Conservation (phyloP, 2,888 invertebrate genomes). For the Craniophora ligustri region DNA sequence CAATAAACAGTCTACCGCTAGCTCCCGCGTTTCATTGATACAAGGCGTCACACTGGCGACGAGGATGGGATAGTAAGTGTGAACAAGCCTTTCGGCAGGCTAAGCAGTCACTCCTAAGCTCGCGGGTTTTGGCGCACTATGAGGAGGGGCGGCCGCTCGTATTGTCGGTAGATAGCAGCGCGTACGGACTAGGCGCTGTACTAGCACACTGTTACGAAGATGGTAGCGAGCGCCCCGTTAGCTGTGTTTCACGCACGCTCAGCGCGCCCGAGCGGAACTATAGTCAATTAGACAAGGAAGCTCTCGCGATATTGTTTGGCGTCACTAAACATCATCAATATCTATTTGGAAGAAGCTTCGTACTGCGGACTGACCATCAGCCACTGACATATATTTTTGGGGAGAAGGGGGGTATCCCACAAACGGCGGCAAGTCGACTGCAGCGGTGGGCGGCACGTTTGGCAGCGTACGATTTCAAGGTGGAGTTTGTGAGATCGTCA, state of each 20-base stretch:
- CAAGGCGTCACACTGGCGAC: too few species aligned
- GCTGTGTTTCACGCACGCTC: constrained; percentile 5
- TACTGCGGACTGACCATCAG: constrained; percentile 10
- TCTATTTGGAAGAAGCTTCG: constrained; percentile 14
- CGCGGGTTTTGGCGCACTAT: constrained; percentile 7
- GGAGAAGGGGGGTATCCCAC: constrained; percentile 16
- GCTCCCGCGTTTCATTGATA: too few species aligned
- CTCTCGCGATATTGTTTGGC: constrained; percentile 17
- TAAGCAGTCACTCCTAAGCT: neutral
- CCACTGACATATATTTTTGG: constrained; percentile 19
- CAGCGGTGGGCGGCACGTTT: constrained; percentile 15
- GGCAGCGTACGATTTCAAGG: constrained; percentile 10
- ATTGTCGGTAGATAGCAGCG: constrained; percentile 47
- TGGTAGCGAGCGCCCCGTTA: constrained; percentile 13
- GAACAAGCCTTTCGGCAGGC: neutral
- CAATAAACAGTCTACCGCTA: too few species aligned
- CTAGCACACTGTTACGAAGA: constrained; percentile 34
- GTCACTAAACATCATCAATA: constrained; percentile 20
- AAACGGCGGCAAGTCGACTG: constrained; percentile 15
- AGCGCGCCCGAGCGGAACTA: constrained; percentile 9
- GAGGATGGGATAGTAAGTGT: neutral
- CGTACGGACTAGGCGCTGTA: constrained; percentile 47
- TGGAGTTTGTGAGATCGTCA: constrained; percentile 1
- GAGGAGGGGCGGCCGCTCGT: constrained; percentile 21
- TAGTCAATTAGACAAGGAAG: constrained; percentile 25